Evolutionary conservation across 2,888 invertebrate genomes (phyloP).

Genomic region (Zootermopsis nevadensis): DNA sequence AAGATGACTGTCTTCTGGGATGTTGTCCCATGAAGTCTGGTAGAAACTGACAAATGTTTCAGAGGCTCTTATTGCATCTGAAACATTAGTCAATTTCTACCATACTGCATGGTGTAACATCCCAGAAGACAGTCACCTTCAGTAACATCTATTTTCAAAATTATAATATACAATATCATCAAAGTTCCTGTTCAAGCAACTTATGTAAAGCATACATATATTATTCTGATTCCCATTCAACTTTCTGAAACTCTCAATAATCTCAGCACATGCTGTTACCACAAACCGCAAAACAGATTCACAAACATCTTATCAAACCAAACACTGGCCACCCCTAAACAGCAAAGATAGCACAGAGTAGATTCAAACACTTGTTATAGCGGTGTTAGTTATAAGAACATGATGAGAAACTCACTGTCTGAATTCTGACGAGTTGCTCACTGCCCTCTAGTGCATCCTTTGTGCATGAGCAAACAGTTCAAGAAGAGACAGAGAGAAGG

Average conservation of each 20-base stretch:
- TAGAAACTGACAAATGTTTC: no score
- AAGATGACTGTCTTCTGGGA: no score
- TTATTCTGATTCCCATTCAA: background rate
- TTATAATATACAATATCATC: no score
- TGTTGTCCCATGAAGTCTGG: no score
- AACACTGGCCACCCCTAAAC: background rate
- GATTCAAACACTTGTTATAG: background rate
- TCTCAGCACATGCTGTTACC: background rate
- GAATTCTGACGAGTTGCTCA: slow-evolving; percentile 47
- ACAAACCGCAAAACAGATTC: background rate
- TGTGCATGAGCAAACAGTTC: slow-evolving; percentile 42
- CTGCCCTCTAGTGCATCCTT: slow-evolving; percentile 44
- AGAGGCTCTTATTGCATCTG: no score
- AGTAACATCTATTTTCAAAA: no score
- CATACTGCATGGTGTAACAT: no score
- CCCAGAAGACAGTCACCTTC: no score
- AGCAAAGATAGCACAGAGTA: background rate
- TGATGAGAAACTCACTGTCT: slow-evolving; percentile 40
- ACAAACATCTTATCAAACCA: background rate
- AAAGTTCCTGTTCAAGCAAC: no score
- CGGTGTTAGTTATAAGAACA: background rate
- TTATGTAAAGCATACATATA: no score
- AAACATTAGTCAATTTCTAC: no score
- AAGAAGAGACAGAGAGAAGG: slow-evolving; percentile 35
- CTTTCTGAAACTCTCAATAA: no score